Conservation (phyloP, 2,113 vertebrate genomes). For the Physeter macrocephalus region DNA sequence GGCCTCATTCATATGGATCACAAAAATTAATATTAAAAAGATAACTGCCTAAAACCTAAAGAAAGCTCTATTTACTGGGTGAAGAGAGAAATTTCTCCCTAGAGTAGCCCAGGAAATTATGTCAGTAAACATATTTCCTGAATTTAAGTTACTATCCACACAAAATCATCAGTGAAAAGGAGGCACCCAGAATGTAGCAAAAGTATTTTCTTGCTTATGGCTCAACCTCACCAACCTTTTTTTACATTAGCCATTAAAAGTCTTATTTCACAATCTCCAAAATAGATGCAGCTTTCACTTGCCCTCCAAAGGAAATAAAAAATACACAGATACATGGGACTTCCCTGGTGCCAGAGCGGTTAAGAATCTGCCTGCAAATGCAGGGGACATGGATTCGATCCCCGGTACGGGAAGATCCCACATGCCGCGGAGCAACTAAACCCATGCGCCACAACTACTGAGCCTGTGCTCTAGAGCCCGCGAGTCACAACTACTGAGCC, state of each 20-base stretch:
- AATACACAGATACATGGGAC: too few relatives aligned
- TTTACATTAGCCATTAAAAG: neutral
- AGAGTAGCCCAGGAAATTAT: neutral
- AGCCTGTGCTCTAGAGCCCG: too few relatives aligned
- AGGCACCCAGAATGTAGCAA: neutral
- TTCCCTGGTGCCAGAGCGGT: too few relatives aligned
- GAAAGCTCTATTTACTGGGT: neutral
- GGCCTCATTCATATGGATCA: neutral
- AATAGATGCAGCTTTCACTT: too few relatives aligned
- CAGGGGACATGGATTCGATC: too few relatives aligned
- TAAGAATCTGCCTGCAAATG: too few relatives aligned
- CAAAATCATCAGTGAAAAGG: neutral
- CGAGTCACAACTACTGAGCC: too few relatives aligned
- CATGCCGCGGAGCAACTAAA: too few relatives aligned
- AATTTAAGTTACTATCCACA: neutral
- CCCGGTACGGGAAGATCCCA: too few relatives aligned
- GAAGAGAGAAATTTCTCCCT: neutral
- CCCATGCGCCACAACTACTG: too few relatives aligned
- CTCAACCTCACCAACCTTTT: neutral
- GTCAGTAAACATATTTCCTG: neutral
- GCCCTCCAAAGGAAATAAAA: too few relatives aligned
- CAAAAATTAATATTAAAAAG: neutral
- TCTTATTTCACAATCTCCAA: neutral
- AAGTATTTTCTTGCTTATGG: neutral
- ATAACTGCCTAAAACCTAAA: neutral